Evolutionary conservation across 2,113 vertebrate genomes (phyloP).

Genomic region (Nannobrachium achirus): DNA sequence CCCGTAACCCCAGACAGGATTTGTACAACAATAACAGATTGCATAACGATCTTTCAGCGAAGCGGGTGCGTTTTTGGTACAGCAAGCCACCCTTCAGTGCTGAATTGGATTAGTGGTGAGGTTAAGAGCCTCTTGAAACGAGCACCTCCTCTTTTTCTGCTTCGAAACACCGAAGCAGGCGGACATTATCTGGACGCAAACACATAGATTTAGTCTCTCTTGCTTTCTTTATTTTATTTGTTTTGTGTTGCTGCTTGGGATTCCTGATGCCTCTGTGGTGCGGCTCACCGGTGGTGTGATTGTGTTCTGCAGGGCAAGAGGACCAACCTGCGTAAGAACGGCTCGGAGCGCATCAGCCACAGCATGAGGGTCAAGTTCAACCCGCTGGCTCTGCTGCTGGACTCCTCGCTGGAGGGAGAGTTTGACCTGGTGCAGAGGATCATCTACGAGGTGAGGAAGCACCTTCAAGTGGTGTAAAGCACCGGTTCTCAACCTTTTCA

Average conservation of each 20-base stretch:
- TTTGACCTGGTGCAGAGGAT: constrained; percentile 97
- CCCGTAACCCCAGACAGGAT: no score
- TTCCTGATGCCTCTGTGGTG: no score
- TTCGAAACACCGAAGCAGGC: constrained; percentile 8
- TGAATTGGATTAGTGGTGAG: constrained; percentile 50
- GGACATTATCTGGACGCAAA: no score
- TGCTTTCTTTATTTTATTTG: no score
- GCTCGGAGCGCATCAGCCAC: constrained; percentile 92
- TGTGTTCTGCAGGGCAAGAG: constrained; percentile 88
- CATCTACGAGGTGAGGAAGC: constrained; percentile 91
- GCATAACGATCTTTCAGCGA: constrained; percentile 47
- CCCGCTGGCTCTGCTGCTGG: constrained; percentile 92
- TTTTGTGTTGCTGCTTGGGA: no score
- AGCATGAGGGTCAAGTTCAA: constrained; percentile 97
- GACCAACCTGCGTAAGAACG: constrained; percentile 92
- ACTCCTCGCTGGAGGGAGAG: constrained; percentile 97
- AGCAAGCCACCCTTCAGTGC: not conserved
- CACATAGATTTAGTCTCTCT: no score
- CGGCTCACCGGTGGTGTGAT: constrained; percentile 8
- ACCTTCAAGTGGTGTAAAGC: no score
- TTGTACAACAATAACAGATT: constrained; percentile 37
- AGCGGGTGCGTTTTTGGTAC: constrained; percentile 34
- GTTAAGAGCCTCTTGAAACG: constrained; percentile 32
- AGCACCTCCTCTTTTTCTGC: constrained; percentile 21
- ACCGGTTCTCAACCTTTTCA: no score